Percentiles rank a stretch among this genome's conserved stretches.
These are phyloP conservation scores for Nephrocerus scutellatus DNA, from an alignment of 2,888 invertebrate genomes.

Conservation along the genomic window DNA sequence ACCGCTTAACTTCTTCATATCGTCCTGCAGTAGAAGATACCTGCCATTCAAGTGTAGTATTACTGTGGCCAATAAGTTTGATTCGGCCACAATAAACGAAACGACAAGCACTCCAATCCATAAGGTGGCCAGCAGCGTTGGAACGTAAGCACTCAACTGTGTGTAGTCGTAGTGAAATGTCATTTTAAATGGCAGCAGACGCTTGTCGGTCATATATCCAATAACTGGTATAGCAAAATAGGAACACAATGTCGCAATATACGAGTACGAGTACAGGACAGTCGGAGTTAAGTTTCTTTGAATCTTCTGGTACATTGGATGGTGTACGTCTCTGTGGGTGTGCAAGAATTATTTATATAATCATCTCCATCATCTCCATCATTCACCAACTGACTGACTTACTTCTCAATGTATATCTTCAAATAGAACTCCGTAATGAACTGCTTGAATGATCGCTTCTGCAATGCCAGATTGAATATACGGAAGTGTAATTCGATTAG, in stretches of 20 bases:
- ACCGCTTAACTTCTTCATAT: conserved; percentile 20
- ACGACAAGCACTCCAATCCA: conserved; percentile 31
- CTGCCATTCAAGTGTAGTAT: conserved; percentile 37
- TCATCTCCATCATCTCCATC: neutral
- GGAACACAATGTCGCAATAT: conserved; percentile 27
- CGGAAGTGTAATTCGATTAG: conserved; percentile 31
- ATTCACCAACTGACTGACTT: conserved; percentile 8
- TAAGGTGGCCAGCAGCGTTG: conserved; percentile 25
- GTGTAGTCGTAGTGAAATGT: conserved; percentile 31
- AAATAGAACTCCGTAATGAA: conserved; percentile 32
- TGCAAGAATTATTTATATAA: neutral
- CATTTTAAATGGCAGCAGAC: conserved; percentile 32
- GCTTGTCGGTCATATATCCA: conserved; percentile 25
- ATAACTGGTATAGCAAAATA: conserved; percentile 26
- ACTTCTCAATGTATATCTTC: conserved; percentile 30
- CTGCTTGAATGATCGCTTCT: conserved; percentile 24
- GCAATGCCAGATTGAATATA: conserved; percentile 28
- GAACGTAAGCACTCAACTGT: conserved; percentile 22
- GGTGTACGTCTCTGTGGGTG: conserved; percentile 19
- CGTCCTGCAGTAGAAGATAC: conserved; percentile 28
- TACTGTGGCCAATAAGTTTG: conserved; percentile 35
- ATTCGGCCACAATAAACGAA: conserved; percentile 31
- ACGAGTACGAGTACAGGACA: conserved; percentile 27
- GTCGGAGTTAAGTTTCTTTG: conserved; percentile 28
- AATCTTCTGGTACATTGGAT: conserved; percentile 22